Evolutionary conservation across 2,113 vertebrate genomes (phyloP).

Genomic region (Sardina pilchardus): DNA sequence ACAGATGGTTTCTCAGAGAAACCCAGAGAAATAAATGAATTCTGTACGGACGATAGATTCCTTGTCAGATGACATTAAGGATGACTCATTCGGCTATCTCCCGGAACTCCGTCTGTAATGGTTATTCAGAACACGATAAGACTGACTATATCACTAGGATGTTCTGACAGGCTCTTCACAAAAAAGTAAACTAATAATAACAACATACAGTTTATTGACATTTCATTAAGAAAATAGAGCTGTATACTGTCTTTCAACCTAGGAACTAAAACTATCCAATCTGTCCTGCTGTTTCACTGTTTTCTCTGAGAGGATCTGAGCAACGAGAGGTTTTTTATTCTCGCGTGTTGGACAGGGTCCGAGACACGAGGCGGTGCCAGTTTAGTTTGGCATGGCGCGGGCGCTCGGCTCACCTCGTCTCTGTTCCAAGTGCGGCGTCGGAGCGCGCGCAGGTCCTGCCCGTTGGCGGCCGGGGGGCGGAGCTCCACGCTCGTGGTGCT

Average conservation of each 20-base stretch:
- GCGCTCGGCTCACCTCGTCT: slow-evolving; percentile 85
- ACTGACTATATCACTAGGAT: neutral
- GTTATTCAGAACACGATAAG: neutral
- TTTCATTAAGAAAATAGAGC: neutral
- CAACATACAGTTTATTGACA: neutral
- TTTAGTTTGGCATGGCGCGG: neutral
- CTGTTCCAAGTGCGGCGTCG: slow-evolving; percentile 92
- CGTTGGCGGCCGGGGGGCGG: slow-evolving; percentile 71
- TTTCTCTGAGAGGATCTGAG: neutral
- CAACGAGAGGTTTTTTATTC: neutral
- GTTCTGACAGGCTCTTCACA: neutral
- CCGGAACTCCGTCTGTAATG: neutral
- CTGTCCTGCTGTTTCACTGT: neutral
- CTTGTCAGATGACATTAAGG: neutral
- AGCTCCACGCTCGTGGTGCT: slow-evolving; percentile 77
- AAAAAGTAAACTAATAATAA: neutral
- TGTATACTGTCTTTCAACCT: neutral
- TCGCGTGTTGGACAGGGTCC: neutral
- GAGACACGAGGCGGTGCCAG: neutral
- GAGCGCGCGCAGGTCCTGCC: slow-evolving; percentile 83
- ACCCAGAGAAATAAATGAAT: neutral
- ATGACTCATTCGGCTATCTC: neutral
- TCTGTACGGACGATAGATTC: neutral
- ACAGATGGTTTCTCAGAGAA: neutral
- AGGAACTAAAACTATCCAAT: neutral